A percentile compares a stretch with the other conserved stretches of the same genome.
phyloP scores from a whole-genome alignment of 2,888 invertebrate genomes.

The Aleiodes testaceus region DNA sequence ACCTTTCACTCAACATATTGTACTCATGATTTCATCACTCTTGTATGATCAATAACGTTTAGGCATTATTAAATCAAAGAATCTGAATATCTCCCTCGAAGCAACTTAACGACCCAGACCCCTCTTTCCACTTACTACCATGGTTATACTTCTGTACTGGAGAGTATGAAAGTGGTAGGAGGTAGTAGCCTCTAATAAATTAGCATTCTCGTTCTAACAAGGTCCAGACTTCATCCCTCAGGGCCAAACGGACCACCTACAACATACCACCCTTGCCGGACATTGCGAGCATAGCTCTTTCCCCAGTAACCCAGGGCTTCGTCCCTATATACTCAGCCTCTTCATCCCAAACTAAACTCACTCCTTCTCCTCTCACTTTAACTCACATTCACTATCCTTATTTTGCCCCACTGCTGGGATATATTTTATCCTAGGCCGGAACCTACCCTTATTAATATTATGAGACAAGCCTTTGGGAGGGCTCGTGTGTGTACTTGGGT shows the following conservation, averaged over 20 bases:
- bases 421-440: conserved; percentile 64
- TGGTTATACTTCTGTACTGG: conserved; percentile 16
- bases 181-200: conserved; percentile 66
- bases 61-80: conserved; percentile 25
- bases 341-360: conserved; percentile 28
- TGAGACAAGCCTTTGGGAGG: conserved; percentile 60
- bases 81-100: conserved; percentile 7
- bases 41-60: background rate
- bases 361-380: conserved; percentile 24
- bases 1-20: background rate
- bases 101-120: conserved; percentile 1
- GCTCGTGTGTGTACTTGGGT: no score
- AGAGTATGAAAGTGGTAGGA: conserved; percentile 16
- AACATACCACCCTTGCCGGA: conserved; percentile 70
- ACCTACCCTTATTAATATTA: conserved; percentile 72
- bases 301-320: conserved; percentile 51
- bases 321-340: conserved; percentile 39
- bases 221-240: conserved; percentile 69
- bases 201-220: conserved; percentile 72
- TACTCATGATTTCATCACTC: no score
- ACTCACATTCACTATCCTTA: conserved; percentile 14
- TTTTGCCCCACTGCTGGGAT: conserved; percentile 43
- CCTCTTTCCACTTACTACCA: conserved; percentile 3
- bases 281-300: conserved; percentile 72
- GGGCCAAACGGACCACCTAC: conserved; percentile 67